Percentiles rank a stretch among this genome's conserved stretches.
Conservation (phyloP, 2,888 invertebrate genomes). For the Eueremaeus valkanovi region DNA sequence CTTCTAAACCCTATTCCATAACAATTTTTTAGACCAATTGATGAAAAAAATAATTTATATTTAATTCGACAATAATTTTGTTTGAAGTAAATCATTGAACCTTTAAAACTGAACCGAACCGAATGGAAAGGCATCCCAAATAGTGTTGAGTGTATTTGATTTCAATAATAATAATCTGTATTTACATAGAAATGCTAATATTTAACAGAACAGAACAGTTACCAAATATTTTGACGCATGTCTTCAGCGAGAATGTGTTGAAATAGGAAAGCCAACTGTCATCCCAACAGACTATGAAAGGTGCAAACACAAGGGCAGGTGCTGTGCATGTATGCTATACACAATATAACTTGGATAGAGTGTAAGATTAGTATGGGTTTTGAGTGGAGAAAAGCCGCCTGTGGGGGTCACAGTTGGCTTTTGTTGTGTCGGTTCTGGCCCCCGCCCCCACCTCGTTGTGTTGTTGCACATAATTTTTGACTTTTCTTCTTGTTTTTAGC, state of each 20-base stretch:
- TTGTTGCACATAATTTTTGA: conserved; percentile 9
- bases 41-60: conserved; percentile 5
- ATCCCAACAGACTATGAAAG: conserved; percentile 27
- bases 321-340: conserved; percentile 14
- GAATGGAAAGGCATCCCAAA: background rate
- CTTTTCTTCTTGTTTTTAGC: conserved; percentile 10
- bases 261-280: conserved; percentile 24
- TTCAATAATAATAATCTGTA: conserved; percentile 5
- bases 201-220: background rate
- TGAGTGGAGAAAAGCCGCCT: background rate
- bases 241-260: background rate
- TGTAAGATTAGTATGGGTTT: background rate
- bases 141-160: background rate
- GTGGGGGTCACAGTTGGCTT: background rate
- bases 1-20: background rate
- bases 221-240: conserved; percentile 31
- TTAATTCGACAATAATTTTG: background rate
- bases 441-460: background rate
- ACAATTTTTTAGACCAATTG: background rate
- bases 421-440: background rate
- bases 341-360: background rate
- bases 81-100: conserved; percentile 14
- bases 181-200: conserved; percentile 21
- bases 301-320: conserved; percentile 28
- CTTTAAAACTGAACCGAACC: background rate